Percentiles rank a stretch among this genome's conserved stretches.
Evolutionary conservation across 1,140 invertebrate genomes (phyloP).

Genomic region (Cherax destructor): DNA sequence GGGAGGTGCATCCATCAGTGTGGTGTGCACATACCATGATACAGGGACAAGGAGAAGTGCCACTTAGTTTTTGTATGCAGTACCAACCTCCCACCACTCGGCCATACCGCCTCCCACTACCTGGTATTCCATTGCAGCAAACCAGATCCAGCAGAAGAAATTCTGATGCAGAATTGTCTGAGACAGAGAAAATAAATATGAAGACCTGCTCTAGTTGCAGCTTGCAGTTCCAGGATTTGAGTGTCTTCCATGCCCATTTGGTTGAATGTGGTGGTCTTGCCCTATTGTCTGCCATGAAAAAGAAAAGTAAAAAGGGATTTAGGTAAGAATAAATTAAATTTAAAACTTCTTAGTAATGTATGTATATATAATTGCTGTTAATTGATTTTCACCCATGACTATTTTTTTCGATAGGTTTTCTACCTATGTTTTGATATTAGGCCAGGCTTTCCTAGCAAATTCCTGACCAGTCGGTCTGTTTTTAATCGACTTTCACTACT

Average conservation of each 20-base stretch:
- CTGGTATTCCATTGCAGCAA: neutral
- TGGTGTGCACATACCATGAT: conserved; percentile 71
- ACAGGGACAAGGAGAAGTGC: conserved; percentile 54
- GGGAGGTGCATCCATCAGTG: conserved; percentile 65
- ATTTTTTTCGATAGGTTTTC: too few relatives aligned
- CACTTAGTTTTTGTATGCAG: conserved; percentile 59
- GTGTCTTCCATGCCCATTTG: conserved; percentile 61
- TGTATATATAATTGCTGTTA: too few relatives aligned
- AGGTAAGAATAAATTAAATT: conserved; percentile 42
- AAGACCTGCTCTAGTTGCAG: conserved; percentile 49
- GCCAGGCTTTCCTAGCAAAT: too few relatives aligned
- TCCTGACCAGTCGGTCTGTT: too few relatives aligned
- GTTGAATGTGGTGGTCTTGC: conserved; percentile 69
- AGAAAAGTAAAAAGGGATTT: conserved; percentile 66
- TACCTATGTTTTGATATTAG: too few relatives aligned
- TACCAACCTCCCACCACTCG: conserved; percentile 56
- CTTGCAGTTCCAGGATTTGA: conserved; percentile 6
- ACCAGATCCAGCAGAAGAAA: neutral
- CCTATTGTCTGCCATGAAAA: conserved; percentile 48
- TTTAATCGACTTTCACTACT: too few relatives aligned
- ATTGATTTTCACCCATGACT: too few relatives aligned
- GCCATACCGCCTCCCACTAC: conserved; percentile 16
- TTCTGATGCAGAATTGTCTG: neutral
- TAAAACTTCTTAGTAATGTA: neutral
- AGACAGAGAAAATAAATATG: neutral